phyloP scores from a whole-genome alignment of 2,113 vertebrate species.

The Haemorhous mexicanus region DNA sequence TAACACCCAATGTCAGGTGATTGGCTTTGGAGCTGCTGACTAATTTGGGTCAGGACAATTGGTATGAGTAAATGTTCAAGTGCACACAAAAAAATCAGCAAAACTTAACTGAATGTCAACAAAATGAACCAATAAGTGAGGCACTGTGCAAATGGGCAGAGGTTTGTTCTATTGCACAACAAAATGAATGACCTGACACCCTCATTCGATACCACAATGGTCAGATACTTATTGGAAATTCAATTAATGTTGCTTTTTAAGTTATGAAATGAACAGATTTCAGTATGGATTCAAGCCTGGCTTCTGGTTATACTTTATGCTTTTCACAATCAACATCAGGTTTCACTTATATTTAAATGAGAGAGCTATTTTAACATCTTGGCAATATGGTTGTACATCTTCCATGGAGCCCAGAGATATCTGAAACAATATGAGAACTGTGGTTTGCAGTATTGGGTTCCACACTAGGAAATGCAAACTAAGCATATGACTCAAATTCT shows the following conservation, averaged over 20 bases:
- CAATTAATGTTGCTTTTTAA: background rate
- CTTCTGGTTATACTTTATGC: constrained; percentile 22
- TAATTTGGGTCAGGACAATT: background rate
- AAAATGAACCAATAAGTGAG: background rate
- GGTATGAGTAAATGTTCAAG: background rate
- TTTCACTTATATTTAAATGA: constrained; percentile 33
- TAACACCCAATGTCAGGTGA: background rate
- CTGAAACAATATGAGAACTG: background rate
- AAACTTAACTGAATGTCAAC: background rate
- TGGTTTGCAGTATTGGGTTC: background rate
- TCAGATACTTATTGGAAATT: background rate
- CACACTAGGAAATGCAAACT: background rate
- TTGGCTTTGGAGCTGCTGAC: background rate
- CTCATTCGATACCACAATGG: background rate
- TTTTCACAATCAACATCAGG: constrained; percentile 8
- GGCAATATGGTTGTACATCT: background rate
- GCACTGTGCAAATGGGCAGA: background rate
- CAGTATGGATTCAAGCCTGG: background rate
- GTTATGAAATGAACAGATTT: background rate
- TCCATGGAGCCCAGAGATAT: background rate
- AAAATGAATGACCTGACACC: background rate
- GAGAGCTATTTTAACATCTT: constrained; percentile 40
- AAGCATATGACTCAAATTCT: background rate
- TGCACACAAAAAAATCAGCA: background rate
- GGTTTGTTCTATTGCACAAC: background rate